Conservation (phyloP, 2,888 invertebrate species). For the Craniophora ligustri region DNA sequence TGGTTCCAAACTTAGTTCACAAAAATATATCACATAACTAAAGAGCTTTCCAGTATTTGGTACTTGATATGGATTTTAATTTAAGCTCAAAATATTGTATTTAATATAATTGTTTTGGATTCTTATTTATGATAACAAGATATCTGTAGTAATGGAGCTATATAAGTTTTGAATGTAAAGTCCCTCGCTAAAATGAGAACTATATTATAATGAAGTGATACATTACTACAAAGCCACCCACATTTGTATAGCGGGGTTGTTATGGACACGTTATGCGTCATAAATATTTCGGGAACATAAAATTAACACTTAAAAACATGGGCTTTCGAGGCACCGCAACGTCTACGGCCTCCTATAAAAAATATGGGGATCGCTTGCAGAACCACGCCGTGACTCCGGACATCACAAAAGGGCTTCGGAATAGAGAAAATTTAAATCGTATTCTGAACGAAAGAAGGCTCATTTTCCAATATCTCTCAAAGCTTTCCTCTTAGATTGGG, state of each 20-base stretch:
- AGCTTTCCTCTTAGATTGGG: slow-evolving; percentile 55
- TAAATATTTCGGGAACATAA: slow-evolving; percentile 88
- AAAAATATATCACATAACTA: slow-evolving; percentile 7
- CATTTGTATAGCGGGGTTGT: slow-evolving; percentile 86
- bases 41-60: slow-evolving; percentile 9
- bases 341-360: slow-evolving; percentile 84
- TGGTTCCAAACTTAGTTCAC: slow-evolving; percentile 8
- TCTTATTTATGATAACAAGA: slow-evolving; percentile 13
- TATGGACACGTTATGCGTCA: slow-evolving; percentile 87
- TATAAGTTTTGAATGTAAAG: slow-evolving; percentile 35
- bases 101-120: slow-evolving; percentile 15
- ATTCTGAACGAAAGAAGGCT: slow-evolving; percentile 53
- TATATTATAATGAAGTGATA: slow-evolving; percentile 82
- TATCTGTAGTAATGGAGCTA: slow-evolving; percentile 23
- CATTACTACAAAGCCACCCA: slow-evolving; percentile 84
- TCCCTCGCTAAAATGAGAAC: slow-evolving; percentile 53
- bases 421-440: slow-evolving; percentile 42
- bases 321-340: slow-evolving; percentile 86
- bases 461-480: slow-evolving; percentile 41
- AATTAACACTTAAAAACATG: slow-evolving; percentile 88
- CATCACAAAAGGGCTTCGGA: slow-evolving; percentile 62
- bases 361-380: slow-evolving; percentile 83
- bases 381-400: slow-evolving; percentile 71
- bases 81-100: slow-evolving; percentile 1
- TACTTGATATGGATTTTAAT: slow-evolving; percentile 10